phyloP scores from a whole-genome alignment of 2,888 invertebrate species.

The Hirtodrosophila histrioides region DNA sequence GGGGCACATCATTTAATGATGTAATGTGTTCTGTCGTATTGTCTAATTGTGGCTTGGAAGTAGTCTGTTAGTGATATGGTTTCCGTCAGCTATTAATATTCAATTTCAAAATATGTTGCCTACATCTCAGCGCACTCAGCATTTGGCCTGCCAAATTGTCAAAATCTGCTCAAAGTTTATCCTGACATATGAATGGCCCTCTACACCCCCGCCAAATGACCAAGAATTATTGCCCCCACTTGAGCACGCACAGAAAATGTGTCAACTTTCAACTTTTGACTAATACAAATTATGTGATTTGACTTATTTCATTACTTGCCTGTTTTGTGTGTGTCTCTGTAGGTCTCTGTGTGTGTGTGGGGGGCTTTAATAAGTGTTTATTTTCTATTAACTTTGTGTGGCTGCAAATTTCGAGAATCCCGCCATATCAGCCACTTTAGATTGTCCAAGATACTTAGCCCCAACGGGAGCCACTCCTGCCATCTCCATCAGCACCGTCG shows the following conservation, averaged over 20 bases:
- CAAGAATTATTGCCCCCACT: slow-evolving; percentile 43
- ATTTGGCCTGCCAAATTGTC: neutral
- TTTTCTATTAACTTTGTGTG: slow-evolving; percentile 38
- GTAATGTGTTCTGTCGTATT: slow-evolving; percentile 1
- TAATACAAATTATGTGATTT: slow-evolving; percentile 75
- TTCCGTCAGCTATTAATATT: slow-evolving; percentile 3
- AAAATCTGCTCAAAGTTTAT: slow-evolving; percentile 39
- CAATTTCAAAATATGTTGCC: slow-evolving; percentile 29
- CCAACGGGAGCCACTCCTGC: slow-evolving; percentile 12
- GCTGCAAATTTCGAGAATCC: slow-evolving; percentile 67
- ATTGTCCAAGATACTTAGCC: slow-evolving; percentile 36
- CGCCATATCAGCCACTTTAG: slow-evolving; percentile 66
- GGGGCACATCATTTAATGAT: neutral
- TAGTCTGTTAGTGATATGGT: neutral
- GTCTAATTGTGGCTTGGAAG: slow-evolving; percentile 1
- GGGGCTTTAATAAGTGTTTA: slow-evolving; percentile 40
- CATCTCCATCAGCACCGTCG: slow-evolving; percentile 7
- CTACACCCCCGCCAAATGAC: neutral
- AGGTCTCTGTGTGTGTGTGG: too few relatives aligned
- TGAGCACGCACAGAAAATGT: slow-evolving; percentile 63
- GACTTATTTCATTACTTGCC: slow-evolving; percentile 63
- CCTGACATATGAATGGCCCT: slow-evolving; percentile 34
- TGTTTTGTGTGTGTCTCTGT: slow-evolving; percentile 15
- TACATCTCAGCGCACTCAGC: slow-evolving; percentile 14
- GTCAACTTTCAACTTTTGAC: slow-evolving; percentile 66